Evolutionary conservation across 2,113 vertebrate genomes (phyloP).

Genomic region (Halcyon senegalensis): DNA sequence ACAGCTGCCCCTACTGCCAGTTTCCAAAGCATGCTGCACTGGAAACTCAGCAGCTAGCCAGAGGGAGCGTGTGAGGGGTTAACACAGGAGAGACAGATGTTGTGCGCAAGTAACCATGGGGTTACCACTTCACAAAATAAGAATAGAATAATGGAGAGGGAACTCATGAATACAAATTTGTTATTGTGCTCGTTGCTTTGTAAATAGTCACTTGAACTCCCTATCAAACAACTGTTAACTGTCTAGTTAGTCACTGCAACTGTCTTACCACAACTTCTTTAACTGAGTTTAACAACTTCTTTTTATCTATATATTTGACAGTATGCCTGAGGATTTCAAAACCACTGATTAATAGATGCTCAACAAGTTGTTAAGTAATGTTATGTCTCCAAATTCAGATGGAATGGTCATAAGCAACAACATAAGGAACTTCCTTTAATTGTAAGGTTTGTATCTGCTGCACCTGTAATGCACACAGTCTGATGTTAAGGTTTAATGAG

Average conservation of each 20-base stretch:
- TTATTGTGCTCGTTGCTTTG: neutral
- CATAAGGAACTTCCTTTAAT: neutral
- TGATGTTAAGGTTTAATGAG: neutral
- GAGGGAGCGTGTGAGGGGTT: neutral
- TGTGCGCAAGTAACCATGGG: neutral
- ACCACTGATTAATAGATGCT: neutral
- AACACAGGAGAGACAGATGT: fast-evolving
- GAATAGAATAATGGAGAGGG: neutral
- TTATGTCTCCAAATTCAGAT: neutral
- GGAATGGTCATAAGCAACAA: neutral
- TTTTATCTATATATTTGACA: neutral
- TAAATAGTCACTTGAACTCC: neutral
- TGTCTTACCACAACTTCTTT: neutral
- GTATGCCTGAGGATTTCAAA: neutral
- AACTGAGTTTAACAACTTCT: neutral
- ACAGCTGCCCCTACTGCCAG: neutral
- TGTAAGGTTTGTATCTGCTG: neutral
- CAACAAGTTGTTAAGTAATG: neutral
- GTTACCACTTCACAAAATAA: neutral
- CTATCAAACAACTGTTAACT: neutral
- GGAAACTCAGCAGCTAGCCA: neutral
- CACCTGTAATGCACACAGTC: neutral
- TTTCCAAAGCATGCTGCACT: fast-evolving
- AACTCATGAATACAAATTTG: neutral
- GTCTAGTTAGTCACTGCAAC: neutral